Evolutionary conservation across 2,888 invertebrate genomes (phyloP), one percentile per base, ranked within the genome.

Genomic region (Drosophila sordidapex): DNA sequence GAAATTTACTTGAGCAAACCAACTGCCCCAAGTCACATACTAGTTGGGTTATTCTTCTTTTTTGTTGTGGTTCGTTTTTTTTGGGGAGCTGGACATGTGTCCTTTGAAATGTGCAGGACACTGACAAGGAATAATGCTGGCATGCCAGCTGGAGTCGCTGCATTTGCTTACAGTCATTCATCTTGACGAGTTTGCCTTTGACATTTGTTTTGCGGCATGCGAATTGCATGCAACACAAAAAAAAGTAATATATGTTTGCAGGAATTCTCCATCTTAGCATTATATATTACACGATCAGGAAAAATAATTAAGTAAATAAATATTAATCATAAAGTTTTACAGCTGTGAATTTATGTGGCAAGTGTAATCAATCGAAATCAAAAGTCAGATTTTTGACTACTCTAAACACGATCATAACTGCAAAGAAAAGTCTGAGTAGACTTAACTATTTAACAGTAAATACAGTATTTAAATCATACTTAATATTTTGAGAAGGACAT

Each of bases 121-220:
- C 69, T 88, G 90, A 90, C 89, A 83, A 81, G 89, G 87, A 90
- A 86, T 83, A 87, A 87, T 90, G 90, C 70, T 74, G 76, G 84
- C 70, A 86, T 81, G 84, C 79, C 70, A 67, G 77, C 62, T 15
- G 60, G 53, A 80, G 60, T 75, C 70, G 81, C 81, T 61, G 66
- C 78, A 78, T 80, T 83, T 77, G 70, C 74, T 73, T 70, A 79
- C 77, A 70, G 73, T 81, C 81, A 76, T 75, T 70, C 81, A 68
- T 71, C 84, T 79, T 84, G 76, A 70, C 80, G 71, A 66, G 59
- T 52, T 76, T 70, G 67, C 59, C 76, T 70, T 63, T 69, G 74
- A 71, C 68, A 75, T 81, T 78, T 76, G 83, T 87, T 85, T 82
- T 84, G 87, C 76, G 82, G 87, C 85, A 83, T 80, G 79, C 76